phyloP scores from a whole-genome alignment of 2,797 vertebrate species.

The Siniperca scherzeri region DNA sequence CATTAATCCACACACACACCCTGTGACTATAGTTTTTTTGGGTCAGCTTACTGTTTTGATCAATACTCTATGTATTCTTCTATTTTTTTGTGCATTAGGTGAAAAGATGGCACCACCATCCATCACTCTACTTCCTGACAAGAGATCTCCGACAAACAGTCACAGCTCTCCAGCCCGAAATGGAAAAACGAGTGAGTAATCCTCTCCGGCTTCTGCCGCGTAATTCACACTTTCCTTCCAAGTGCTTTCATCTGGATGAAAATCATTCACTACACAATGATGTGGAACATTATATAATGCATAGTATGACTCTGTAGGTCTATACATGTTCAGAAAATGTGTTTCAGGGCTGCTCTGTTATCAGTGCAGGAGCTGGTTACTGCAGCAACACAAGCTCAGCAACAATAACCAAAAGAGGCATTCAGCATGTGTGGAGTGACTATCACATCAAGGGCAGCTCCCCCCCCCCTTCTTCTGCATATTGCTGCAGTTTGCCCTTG shows the following conservation, averaged over 20 bases:
- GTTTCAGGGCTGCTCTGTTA: conserved; percentile 20
- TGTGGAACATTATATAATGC: neutral
- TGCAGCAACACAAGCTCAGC: conserved; percentile 21
- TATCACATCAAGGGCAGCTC: conserved; percentile 44
- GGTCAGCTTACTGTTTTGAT: neutral
- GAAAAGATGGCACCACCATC: conserved; percentile 80
- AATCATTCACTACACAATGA: conserved; percentile 32
- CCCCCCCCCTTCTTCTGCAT: conserved; percentile 33
- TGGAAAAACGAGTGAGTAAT: conserved; percentile 83
- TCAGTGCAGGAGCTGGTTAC: conserved; percentile 9
- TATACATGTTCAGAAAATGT: neutral
- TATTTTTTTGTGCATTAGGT: conserved; percentile 54
- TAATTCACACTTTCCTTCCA: conserved; percentile 24
- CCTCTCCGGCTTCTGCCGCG: conserved; percentile 22
- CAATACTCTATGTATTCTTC: neutral
- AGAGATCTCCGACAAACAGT: conserved; percentile 78
- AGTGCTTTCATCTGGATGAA: conserved; percentile 31
- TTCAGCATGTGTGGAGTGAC: conserved; percentile 54
- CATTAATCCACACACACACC: neutral
- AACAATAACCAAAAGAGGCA: conserved; percentile 34
- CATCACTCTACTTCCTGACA: conserved; percentile 77
- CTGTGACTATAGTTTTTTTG: neutral
- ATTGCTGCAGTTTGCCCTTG: conserved; percentile 68
- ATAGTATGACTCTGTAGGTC: neutral
- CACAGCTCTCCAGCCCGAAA: conserved; percentile 79